These are phyloP conservation scores for Montifringilla adamsi DNA, from an alignment of 2,113 vertebrate genomes.

Conservation along the genomic window DNA sequence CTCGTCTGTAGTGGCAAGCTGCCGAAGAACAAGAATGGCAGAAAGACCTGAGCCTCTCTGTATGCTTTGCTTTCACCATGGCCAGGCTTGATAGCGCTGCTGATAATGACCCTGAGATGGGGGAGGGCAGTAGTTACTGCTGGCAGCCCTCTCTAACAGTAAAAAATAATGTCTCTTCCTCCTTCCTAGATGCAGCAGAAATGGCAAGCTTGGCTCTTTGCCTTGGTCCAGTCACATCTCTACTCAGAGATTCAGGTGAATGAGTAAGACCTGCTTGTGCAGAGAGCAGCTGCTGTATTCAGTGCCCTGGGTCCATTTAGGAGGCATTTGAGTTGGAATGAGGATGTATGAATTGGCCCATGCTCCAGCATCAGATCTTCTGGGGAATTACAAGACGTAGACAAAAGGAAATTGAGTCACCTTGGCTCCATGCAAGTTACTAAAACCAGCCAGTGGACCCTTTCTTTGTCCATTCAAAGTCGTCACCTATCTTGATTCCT, in stretches of 20 bases:
- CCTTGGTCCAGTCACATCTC: background rate
- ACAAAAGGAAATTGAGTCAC: background rate
- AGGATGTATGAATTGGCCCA: background rate
- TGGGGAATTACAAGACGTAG: background rate
- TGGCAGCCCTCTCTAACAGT: background rate
- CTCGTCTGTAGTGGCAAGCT: background rate
- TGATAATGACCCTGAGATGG: background rate
- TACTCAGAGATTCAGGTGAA: constrained; percentile 3
- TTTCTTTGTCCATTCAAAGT: background rate
- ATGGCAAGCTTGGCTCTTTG: constrained; percentile 17
- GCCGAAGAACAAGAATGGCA: background rate
- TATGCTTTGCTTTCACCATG: background rate
- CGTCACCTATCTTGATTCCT: background rate
- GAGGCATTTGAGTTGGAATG: background rate
- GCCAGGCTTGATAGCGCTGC: background rate
- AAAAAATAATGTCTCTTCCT: background rate
- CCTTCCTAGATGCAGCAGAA: constrained; percentile 3
- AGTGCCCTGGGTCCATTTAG: background rate
- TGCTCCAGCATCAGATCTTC: background rate
- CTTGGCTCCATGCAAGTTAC: background rate
- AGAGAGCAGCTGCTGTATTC: background rate
- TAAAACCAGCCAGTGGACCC: background rate
- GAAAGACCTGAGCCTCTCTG: background rate
- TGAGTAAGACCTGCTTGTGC: background rate
- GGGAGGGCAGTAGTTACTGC: background rate